Evolutionary conservation across 2,888 invertebrate species (phyloP).

Genomic region (Amphipoea lucens): DNA sequence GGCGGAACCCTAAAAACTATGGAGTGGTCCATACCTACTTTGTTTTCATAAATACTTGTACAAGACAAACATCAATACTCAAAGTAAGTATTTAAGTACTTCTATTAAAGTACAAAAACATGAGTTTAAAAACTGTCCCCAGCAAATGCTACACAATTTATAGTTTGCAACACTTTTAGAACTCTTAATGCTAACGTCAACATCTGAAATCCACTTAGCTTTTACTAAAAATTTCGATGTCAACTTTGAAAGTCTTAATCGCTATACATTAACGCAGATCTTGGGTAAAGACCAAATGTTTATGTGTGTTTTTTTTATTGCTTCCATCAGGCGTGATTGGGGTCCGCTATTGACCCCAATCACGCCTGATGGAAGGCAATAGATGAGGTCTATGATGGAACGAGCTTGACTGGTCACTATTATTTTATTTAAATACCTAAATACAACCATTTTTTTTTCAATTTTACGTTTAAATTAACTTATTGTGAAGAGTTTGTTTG

Average conservation of each 20-base stretch:
- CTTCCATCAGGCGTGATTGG: too few species aligned
- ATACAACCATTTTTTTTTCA: too few species aligned
- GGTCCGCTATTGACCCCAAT: too few species aligned
- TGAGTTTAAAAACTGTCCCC: background rate
- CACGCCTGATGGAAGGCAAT: too few species aligned
- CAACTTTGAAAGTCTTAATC: slow-evolving; percentile 28
- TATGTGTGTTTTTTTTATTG: background rate
- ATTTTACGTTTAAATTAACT: too few species aligned
- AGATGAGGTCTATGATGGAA: too few species aligned
- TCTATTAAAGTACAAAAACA: background rate
- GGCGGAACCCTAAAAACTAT: background rate
- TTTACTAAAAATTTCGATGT: slow-evolving; percentile 18
- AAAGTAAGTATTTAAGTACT: background rate
- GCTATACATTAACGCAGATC: slow-evolving; percentile 18
- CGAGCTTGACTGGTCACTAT: too few species aligned
- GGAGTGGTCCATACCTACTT: too few species aligned
- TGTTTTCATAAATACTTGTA: background rate
- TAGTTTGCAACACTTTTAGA: slow-evolving; percentile 26
- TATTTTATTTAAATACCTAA: too few species aligned
- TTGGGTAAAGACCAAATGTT: slow-evolving; percentile 10
- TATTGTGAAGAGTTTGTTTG: too few species aligned
- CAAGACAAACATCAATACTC: too few species aligned
- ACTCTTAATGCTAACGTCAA: slow-evolving; percentile 9
- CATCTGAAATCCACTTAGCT: slow-evolving; percentile 38
- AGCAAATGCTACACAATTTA: slow-evolving; percentile 17